Conservation (phyloP, 2,797 vertebrate species). For the Liasis olivaceus region DNA sequence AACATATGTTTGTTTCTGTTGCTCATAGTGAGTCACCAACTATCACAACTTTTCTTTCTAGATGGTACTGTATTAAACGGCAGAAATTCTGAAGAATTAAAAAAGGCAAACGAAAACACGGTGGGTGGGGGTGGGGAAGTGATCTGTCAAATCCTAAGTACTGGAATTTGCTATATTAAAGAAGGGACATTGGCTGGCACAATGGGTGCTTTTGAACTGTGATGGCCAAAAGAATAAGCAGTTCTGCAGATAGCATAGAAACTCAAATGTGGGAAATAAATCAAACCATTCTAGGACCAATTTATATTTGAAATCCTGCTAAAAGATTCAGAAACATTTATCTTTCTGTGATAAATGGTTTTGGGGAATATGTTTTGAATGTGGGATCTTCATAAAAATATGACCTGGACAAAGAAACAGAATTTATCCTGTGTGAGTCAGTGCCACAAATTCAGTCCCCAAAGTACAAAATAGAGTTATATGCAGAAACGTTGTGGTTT, state of each 20-base stretch:
- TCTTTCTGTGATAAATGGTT: not conserved
- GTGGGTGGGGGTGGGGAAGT: not conserved
- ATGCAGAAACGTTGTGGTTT: not conserved
- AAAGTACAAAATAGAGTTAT: not conserved
- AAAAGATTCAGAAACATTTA: not conserved
- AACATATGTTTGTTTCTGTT: too few relatives aligned
- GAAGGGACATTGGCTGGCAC: not conserved
- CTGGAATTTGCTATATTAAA: not conserved
- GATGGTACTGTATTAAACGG: not conserved
- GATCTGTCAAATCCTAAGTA: not conserved
- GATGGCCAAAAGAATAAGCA: not conserved
- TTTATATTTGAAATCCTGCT: not conserved
- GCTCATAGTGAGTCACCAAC: too few relatives aligned
- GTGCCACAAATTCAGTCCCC: not conserved
- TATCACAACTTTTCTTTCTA: not conserved
- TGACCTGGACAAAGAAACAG: not conserved
- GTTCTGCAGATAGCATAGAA: not conserved
- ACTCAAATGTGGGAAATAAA: not conserved
- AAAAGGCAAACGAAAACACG: not conserved
- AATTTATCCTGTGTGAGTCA: not conserved
- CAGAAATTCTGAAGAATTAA: not conserved
- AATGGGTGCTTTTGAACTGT: not conserved
- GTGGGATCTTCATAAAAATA: not conserved
- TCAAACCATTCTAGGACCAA: not conserved
- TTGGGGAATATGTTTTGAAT: not conserved